A percentile compares a stretch with the other conserved stretches of the same genome.
Conservation (phyloP, 1,140 invertebrate species). For the Penaeus chinensis region DNA sequence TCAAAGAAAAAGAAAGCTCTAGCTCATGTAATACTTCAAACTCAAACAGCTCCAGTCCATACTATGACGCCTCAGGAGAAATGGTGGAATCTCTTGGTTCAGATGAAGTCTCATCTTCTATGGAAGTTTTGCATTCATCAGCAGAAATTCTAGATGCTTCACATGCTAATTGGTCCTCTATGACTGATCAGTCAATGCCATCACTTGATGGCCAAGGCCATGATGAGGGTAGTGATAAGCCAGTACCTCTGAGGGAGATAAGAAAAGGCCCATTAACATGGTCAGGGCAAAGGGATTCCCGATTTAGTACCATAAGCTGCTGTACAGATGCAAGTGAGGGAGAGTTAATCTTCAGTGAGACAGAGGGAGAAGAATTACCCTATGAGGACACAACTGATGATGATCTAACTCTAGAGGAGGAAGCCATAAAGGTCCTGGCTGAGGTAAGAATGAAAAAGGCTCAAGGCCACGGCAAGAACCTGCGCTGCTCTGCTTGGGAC, state of each 20-base stretch:
- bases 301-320: slow-evolving; percentile 54
- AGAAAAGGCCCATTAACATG: not conserved
- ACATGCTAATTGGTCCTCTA: not conserved
- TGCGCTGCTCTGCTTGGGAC: no score
- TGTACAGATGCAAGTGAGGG: slow-evolving; percentile 58
- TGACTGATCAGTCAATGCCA: slow-evolving; percentile 7
- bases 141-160: slow-evolving; percentile 50
- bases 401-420: slow-evolving; percentile 62
- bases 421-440: slow-evolving; percentile 50
- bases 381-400: slow-evolving; percentile 63
- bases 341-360: slow-evolving; percentile 61
- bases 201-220: not conserved
- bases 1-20: slow-evolving; percentile 25
- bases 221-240: not conserved
- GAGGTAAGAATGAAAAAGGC: slow-evolving; percentile 54
- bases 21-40: slow-evolving; percentile 32
- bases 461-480: not conserved
- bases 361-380: slow-evolving; percentile 60
- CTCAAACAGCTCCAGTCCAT: slow-evolving; percentile 47
- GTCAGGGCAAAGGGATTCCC: slow-evolving; percentile 35
- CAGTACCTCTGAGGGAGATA: slow-evolving; percentile 16
- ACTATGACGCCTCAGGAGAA: slow-evolving; percentile 56
- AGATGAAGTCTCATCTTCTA: slow-evolving; percentile 58
- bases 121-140: slow-evolving; percentile 60
- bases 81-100: slow-evolving; percentile 45